A percentile compares a stretch with the other conserved stretches of the same genome.
Conservation (phyloP, 2,113 vertebrate species). For the Recurvirostra avosetta region DNA sequence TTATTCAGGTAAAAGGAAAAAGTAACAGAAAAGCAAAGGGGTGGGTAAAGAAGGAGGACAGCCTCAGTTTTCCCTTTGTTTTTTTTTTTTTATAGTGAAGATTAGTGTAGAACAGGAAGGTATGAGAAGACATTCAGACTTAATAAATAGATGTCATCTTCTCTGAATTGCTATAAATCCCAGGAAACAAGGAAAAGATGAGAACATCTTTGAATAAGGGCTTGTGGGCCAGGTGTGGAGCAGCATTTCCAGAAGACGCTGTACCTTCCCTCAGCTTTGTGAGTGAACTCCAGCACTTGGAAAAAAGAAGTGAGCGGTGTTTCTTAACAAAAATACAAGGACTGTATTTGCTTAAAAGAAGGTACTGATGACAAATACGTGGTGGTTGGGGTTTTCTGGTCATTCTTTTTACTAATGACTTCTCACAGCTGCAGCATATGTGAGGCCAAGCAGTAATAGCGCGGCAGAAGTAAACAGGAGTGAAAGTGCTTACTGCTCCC, state of each 20-base stretch:
- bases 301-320: not conserved
- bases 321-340: not conserved
- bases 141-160: not conserved
- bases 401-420: not conserved
- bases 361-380: not conserved
- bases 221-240: not conserved
- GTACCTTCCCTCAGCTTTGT: not conserved
- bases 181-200: not conserved
- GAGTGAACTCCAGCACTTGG: not conserved
- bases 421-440: not conserved
- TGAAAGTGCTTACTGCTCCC: not conserved
- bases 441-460: not conserved
- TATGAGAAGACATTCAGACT: not conserved
- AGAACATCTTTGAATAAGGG: not conserved
- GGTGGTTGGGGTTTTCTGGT: not conserved
- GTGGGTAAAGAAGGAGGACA: not conserved
- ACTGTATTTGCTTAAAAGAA: not conserved
- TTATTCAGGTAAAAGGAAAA: not conserved
- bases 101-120: not conserved
- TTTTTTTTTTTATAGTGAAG: not conserved
- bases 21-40: not conserved
- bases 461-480: not conserved
- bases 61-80: not conserved
- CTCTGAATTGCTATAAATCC: not conserved
- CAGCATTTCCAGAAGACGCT: not conserved